Base-by-base conservation (phyloP, 2,888 invertebrate species). In the Sesamia inferens region DNA sequence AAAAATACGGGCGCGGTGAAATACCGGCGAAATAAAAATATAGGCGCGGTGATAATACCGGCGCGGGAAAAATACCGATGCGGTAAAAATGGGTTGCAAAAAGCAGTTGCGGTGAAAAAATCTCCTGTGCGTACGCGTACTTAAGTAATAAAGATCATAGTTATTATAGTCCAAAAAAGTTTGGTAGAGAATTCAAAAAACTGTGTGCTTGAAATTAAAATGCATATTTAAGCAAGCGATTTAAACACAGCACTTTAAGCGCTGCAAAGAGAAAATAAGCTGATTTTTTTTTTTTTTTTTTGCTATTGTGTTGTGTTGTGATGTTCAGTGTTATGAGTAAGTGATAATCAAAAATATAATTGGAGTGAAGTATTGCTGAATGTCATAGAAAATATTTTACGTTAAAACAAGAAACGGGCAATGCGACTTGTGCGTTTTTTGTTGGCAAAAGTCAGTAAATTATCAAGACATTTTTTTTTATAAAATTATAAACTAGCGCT, bases 141-240 rank as follows among this genome's bases (percentile, higher is more conserved):
- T 31, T 31, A 31, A 31, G 31, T 31, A 31, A 3, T 31, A 31
- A 31, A 31, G 31, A 31, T 31, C 31, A 31, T 31, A 31, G 3
- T 1, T 31, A 31, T 31, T 14, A 22, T 6, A 39, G 19, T 69
- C 2, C 7, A n/a, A 39, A 1, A 42, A 24, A 31, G 13, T 31
- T 22, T 42, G 39, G 44, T 44, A 24, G 6, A n/a, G 22, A 42
- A 5, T 57, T 47, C 1, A 31, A n/a, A 39, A 24, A 58, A 31
- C 10, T 10, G 10, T 14, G 57, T 19, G 42, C 42, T 74, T 44
- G 4, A 51, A 22, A 76, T n/a, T 47, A 11, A 57, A 68, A 77
- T 31, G 4, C 13, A 58, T 44, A 68, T 22, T 51, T 44, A 5
- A 59, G 19, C 24, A 58, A 58, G 77, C 19, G 8, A 0, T 24